A percentile compares a stretch with the other conserved stretches of the same genome.
phyloP scores from a whole-genome alignment of 2,888 invertebrate species.

The Synanthedon tipuliformis region DNA sequence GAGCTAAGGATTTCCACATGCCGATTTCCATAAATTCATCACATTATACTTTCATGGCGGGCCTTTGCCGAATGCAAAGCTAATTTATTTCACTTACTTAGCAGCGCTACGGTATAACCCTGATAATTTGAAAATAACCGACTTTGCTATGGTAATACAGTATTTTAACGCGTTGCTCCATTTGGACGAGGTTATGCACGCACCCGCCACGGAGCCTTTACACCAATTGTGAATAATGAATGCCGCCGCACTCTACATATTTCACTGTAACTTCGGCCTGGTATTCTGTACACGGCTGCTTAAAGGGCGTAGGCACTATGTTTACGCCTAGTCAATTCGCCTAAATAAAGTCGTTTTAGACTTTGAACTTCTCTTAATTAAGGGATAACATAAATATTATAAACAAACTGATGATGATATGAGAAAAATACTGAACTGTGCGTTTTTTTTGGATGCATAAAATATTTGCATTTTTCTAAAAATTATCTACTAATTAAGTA shows the following conservation, averaged over 20 bases:
- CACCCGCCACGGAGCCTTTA: conserved; percentile 7
- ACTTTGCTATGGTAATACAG: conserved; percentile 15
- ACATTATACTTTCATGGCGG: neutral
- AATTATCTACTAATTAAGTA: too few relatives aligned
- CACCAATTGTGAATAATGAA: conserved; percentile 25
- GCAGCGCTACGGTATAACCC: conserved; percentile 23
- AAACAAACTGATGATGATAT: too few relatives aligned
- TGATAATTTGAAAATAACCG: conserved; percentile 20
- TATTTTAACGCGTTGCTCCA: conserved; percentile 8
- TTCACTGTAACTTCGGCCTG: conserved; percentile 10
- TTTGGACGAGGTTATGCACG: conserved; percentile 6
- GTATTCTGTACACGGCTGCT: conserved; percentile 7
- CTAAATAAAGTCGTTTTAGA: too few relatives aligned
- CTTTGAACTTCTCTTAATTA: too few relatives aligned
- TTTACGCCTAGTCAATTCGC: too few relatives aligned
- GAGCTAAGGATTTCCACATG: neutral
- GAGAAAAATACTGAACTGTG: too few relatives aligned
- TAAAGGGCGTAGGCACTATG: too few relatives aligned
- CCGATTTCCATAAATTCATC: neutral
- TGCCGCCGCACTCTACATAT: conserved; percentile 17
- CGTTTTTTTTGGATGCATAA: too few relatives aligned
- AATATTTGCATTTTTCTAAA: too few relatives aligned
- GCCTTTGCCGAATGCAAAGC: neutral
- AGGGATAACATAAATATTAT: too few relatives aligned
- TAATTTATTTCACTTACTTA: conserved; percentile 1